Evolutionary conservation across 2,797 vertebrate species (phyloP), one percentile per base, ranked within the genome.

Genomic region (Heterohyrax brucei): DNA sequence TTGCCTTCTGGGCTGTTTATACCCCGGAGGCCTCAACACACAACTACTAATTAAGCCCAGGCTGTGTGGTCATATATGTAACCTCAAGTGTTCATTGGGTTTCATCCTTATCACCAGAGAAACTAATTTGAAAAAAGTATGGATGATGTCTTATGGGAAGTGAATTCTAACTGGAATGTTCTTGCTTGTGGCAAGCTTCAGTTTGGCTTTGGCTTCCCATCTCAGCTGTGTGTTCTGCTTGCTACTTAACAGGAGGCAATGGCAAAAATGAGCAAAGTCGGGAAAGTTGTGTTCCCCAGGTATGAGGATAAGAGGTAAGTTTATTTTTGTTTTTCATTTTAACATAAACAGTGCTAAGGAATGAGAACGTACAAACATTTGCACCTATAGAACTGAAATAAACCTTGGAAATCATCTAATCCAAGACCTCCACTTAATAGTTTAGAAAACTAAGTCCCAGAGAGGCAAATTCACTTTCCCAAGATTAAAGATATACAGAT

Each of bases 201-300:
- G 97, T 98, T 96, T 98, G 93, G 95, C 96, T 95, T 96, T 96
- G 88, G 85, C 95, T 97, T 98, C 98, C 97, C 97, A 98, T 97
- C 87, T 95, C 98, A 98, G 87, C 86, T 96, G 96, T 95, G 59
- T 96, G 66, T 93, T 96, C 94, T 98, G 75, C 97, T 97, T 97
- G 93, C 97, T 82, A 89, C 97, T 97, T 98, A 87, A 98, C 97
- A 99, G 99, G 99, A 99, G 97, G 99, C 99, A 56, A 99, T 99
- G 99, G 98, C 98, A 87, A 99, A 98, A 98, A 99, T 99, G 99
- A 99, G 99, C 80, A 99, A 98, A 98, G 98, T 99, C 30, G 99
- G 99, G 68, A 98, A 98, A 97, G 98, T 99, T 0, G 97, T 99
- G 96, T 98, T 97, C 94, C 99, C 99, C 2, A 98, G 99, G 93